Percentiles rank a stretch among this genome's conserved stretches.
Evolutionary conservation across 2,113 vertebrate genomes (phyloP).

Genomic region (Scophthalmus maximus): DNA sequence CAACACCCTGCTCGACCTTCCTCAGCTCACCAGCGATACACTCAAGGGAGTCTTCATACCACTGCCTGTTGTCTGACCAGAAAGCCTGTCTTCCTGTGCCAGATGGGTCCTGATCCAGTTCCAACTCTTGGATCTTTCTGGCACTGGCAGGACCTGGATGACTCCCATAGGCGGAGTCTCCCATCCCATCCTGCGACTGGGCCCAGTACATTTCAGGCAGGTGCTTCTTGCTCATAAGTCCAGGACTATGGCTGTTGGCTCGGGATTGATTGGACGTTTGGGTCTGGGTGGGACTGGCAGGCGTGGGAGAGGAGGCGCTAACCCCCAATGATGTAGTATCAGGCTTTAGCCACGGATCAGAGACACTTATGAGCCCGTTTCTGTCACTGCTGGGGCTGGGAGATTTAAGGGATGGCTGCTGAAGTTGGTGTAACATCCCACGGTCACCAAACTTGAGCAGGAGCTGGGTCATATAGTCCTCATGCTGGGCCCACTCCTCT

Average conservation of each 20-base stretch:
- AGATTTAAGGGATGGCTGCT: slow-evolving; percentile 64
- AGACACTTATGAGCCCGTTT: slow-evolving; percentile 51
- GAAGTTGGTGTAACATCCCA: slow-evolving; percentile 88
- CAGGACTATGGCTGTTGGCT: slow-evolving; percentile 83
- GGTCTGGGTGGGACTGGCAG: slow-evolving; percentile 71
- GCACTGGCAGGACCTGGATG: slow-evolving; percentile 95
- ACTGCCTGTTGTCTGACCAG: slow-evolving; percentile 84
- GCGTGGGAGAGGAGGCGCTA: slow-evolving; percentile 58
- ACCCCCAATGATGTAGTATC: slow-evolving; percentile 59
- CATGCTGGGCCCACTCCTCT: slow-evolving; percentile 97
- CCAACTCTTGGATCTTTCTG: slow-evolving; percentile 93
- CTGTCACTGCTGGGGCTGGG: slow-evolving; percentile 63
- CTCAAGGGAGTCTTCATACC: slow-evolving; percentile 93
- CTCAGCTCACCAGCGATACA: slow-evolving; percentile 91
- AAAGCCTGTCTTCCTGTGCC: slow-evolving; percentile 75
- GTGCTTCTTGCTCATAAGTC: slow-evolving; percentile 90
- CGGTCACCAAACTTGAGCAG: slow-evolving; percentile 94
- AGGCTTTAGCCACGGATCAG: slow-evolving; percentile 88
- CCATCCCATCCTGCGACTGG: slow-evolving; percentile 94
- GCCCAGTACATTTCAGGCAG: slow-evolving; percentile 95
- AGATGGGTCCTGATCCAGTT: slow-evolving; percentile 85
- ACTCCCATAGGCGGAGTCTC: slow-evolving; percentile 95
- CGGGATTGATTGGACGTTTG: slow-evolving; percentile 68
- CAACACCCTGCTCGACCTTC: slow-evolving; percentile 88
- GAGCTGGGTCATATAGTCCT: slow-evolving; percentile 98